Conservation (phyloP, 2,888 invertebrate genomes). For the Agonopterix heracliana region DNA sequence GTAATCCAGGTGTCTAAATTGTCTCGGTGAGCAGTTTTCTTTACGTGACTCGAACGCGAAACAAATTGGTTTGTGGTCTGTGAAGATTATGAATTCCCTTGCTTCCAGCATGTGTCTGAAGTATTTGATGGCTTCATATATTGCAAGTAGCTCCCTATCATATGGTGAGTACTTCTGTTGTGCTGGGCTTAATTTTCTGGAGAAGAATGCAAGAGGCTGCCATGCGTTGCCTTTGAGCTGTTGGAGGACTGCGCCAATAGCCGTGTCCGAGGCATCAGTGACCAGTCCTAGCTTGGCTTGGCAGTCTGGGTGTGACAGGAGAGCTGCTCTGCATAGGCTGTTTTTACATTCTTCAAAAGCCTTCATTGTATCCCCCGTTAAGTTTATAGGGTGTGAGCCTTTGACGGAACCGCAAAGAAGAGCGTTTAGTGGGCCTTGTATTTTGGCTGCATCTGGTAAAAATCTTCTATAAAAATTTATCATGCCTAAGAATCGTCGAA, state of each 20-base stretch:
- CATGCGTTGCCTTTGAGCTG: conserved; percentile 17
- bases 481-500: conserved; percentile 11
- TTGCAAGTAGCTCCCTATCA: too few relatives aligned
- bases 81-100: conserved; percentile 14
- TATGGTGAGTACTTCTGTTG: conserved; percentile 20
- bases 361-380: conserved; percentile 14
- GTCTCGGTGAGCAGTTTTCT: conserved; percentile 11
- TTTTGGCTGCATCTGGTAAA: conserved; percentile 31
- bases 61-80: conserved; percentile 18
- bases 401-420: conserved; percentile 24
- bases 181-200: conserved; percentile 26
- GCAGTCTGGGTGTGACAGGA: conserved; percentile 29
- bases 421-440: conserved; percentile 32
- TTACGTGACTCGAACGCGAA: conserved; percentile 28
- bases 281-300: conserved; percentile 20
- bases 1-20: neutral
- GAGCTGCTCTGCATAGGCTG: conserved; percentile 23
- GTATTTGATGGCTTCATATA: too few relatives aligned
- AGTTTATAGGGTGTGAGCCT: conserved; percentile 21
- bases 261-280: conserved; percentile 35
- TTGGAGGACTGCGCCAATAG: too few relatives aligned
- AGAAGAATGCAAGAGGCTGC: conserved; percentile 37
- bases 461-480: conserved; percentile 24
- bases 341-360: conserved; percentile 27
- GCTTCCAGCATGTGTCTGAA: too few relatives aligned